These are phyloP conservation scores for Cordilura impudica DNA, from an alignment of 2,888 invertebrate genomes.

Conservation along the genomic window DNA sequence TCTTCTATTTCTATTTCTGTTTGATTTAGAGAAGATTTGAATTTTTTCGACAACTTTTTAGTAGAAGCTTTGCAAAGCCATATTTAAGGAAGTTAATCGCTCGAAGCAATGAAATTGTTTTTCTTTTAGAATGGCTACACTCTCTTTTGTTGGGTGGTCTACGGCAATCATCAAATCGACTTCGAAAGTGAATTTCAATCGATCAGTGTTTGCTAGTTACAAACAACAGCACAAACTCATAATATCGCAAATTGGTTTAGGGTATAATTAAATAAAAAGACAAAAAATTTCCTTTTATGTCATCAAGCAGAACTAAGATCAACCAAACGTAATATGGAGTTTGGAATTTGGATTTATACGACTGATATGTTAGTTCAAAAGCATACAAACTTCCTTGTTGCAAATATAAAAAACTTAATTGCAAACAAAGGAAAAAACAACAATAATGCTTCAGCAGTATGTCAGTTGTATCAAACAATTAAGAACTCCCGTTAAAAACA, in stretches of 20 bases:
- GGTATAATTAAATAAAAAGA: not conserved
- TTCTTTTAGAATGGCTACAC: no score
- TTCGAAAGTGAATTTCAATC: no score
- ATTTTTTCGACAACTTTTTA: no score
- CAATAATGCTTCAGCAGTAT: not conserved
- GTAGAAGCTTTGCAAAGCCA: no score
- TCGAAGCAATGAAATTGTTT: no score
- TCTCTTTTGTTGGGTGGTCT: no score
- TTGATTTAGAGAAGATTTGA: no score
- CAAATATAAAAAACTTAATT: not conserved
- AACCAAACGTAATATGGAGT: not conserved
- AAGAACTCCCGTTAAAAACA: not conserved
- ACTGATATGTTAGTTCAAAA: not conserved
- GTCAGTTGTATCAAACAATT: conserved; percentile 7
- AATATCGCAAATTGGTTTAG: no score
- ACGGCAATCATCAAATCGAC: no score
- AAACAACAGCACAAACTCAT: no score
- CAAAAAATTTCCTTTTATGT: conserved; percentile 34
- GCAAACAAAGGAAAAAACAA: not conserved
- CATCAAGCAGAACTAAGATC: conserved; percentile 39
- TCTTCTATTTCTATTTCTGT: no score
- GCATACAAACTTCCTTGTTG: conserved; percentile 3
- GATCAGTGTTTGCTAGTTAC: not conserved
- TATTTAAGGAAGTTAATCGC: no score
- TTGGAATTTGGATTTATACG: not conserved